phyloP scores from a whole-genome alignment of 2,888 invertebrate species.

The Zonitis immaculata region DNA sequence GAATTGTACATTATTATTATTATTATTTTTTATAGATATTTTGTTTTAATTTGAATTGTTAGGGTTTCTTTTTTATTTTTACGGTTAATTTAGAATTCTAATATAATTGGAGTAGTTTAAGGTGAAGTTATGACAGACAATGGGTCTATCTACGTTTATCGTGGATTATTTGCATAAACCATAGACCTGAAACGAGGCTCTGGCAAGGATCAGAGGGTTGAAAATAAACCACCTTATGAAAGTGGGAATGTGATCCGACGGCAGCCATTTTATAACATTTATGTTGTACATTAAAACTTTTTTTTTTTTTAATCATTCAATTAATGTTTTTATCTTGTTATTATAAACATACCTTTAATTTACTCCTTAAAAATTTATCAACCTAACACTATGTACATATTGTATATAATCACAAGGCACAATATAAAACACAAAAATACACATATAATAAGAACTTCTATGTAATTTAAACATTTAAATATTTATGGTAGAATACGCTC shows the following conservation, averaged over 20 bases:
- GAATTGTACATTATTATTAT: background rate
- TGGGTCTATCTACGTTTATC: background rate
- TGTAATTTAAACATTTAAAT: slow-evolving; percentile 21
- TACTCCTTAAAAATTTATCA: slow-evolving; percentile 19
- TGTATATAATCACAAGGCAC: slow-evolving; percentile 29
- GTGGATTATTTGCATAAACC: background rate
- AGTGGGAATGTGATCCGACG: slow-evolving; percentile 14
- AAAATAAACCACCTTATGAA: slow-evolving; percentile 4
- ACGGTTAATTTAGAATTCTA: background rate
- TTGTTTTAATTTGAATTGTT: background rate
- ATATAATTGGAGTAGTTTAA: background rate
- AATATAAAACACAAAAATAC: slow-evolving; percentile 23
- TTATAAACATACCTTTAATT: slow-evolving; percentile 20
- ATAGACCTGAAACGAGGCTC: background rate
- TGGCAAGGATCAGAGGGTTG: slow-evolving; percentile 6
- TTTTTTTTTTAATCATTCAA: slow-evolving; percentile 10
- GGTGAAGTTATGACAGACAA: background rate
- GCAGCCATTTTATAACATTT: slow-evolving; percentile 20
- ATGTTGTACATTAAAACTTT: slow-evolving; percentile 12
- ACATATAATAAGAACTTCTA: slow-evolving; percentile 21
- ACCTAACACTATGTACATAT: slow-evolving; percentile 22
- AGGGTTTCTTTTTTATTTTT: too few relatives aligned
- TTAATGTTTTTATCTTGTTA: background rate
- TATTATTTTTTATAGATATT: background rate
- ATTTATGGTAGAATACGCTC: slow-evolving; percentile 1